Percentiles rank a stretch among this genome's conserved stretches.
Evolutionary conservation across 1,140 invertebrate genomes (phyloP).

Genomic region (Drosophila rufa): DNA sequence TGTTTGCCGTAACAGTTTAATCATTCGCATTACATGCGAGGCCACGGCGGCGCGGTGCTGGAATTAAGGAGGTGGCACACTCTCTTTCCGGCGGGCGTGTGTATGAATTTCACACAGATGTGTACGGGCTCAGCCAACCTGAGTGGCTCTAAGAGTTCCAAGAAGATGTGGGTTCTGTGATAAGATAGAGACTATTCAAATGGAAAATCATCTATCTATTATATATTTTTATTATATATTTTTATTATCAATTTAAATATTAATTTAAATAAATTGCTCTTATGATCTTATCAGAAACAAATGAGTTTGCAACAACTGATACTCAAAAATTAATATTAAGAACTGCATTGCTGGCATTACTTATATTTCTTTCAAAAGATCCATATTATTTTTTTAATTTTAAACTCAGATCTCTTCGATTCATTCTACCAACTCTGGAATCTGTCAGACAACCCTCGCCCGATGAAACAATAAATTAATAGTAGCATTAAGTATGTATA

Average conservation of each 20-base stretch:
- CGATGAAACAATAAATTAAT: constrained; percentile 65
- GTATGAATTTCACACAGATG: constrained; percentile 48
- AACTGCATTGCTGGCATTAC: too few relatives aligned
- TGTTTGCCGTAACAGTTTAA: constrained; percentile 77
- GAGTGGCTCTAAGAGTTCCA: constrained; percentile 23
- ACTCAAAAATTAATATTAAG: too few relatives aligned
- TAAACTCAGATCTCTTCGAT: not conserved
- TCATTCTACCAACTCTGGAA: not conserved
- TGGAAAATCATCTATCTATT: not conserved
- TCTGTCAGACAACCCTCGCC: constrained; percentile 22
- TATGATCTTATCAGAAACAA: too few relatives aligned
- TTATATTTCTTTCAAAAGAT: not conserved
- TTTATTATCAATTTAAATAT: not conserved
- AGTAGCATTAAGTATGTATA: constrained; percentile 71
- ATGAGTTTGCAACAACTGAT: too few relatives aligned
- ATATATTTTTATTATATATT: not conserved
- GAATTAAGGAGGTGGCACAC: not conserved
- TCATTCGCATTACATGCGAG: constrained; percentile 72
- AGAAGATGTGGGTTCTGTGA: not conserved
- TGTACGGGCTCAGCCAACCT: constrained; percentile 1
- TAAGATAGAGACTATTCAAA: not conserved
- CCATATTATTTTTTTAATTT: not conserved
- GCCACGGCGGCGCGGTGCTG: constrained; percentile 12
- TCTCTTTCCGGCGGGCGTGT: constrained; percentile 8
- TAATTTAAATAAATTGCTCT: not conserved